Base-by-base conservation (phyloP, 2,113 vertebrate species). In the Capreolus pygargus region DNA sequence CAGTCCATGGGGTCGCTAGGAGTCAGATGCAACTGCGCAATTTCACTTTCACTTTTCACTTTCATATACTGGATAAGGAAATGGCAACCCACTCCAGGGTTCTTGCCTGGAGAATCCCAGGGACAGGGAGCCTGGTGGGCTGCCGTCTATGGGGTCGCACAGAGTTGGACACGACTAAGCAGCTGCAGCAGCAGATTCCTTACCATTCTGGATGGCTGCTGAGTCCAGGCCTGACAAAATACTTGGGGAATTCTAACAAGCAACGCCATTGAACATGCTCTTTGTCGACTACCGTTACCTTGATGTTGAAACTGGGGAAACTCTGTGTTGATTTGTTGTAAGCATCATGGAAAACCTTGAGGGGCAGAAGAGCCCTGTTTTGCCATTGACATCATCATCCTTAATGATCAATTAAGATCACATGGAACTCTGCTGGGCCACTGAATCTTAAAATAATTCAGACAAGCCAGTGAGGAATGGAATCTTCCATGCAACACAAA, bases 241-340 rank as follows among this genome's bases (percentile, higher is more conserved):
- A 12, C 9, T 30, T 9, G 2, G 30, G 33, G 5, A 13, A 7
- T 28, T 91, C 58, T 43, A 78, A 43, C n/a, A 67, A 47, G n/a
- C 0, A 11, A 17, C 1, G 14, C 7, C 43, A 94, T 47, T 4
- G 7, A 7, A 74, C 27, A 2, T 15, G 12, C 3, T 74, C 9
- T 64, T 84, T 45, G 47, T 28, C 17, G 50, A 67, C 21, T 85
- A 7, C 11, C 28, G 16, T 58, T 33, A 45, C 12, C 45, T 76
- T 39, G 28, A 70, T 27, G 17, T 8, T 30, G 13, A 57, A 64
- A 52, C 33, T 28, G 27, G 23, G 39, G 82, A 86, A 92, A 54
- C 15, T 10, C 64, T n/a, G 28, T 74, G 15, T 11, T 74, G 55
- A 83, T 55, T 55, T 92, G 27, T 45, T 27, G 6, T 4, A 47